These are phyloP conservation scores for Hylaeus volcanicus DNA, from an alignment of 1,140 invertebrate species.

Conservation along the genomic window DNA sequence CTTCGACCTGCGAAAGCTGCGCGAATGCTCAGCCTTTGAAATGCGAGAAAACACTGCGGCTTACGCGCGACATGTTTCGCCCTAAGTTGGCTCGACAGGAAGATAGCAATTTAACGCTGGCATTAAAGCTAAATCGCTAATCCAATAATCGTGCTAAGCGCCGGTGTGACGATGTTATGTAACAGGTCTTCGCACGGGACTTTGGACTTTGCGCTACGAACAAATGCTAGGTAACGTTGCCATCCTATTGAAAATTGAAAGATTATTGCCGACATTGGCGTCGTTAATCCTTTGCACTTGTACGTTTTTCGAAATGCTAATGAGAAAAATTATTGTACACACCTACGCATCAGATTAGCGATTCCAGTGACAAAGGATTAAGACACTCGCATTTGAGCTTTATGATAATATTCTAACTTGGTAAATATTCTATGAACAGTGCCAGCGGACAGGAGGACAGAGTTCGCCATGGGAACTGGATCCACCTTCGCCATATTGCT, in stretches of 20 bases:
- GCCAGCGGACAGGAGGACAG: slow-evolving; percentile 68
- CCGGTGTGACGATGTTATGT: slow-evolving; percentile 71
- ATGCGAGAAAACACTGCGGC: slow-evolving; percentile 27
- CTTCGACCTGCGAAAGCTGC: not conserved
- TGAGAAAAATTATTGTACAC: too few species aligned
- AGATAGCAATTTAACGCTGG: slow-evolving; percentile 52
- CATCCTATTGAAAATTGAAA: not conserved
- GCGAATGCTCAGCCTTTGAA: slow-evolving; percentile 6
- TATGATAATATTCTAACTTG: not conserved
- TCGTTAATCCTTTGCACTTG: not conserved
- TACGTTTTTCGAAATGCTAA: not conserved
- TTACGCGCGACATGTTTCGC: slow-evolving; percentile 40
- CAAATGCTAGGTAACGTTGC: slow-evolving; percentile 69
- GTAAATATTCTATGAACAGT: slow-evolving; percentile 19
- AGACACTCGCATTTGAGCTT: not conserved
- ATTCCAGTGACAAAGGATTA: not conserved
- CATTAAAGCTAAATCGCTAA: slow-evolving; percentile 58
- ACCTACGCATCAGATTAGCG: too few species aligned
- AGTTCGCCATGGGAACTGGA: slow-evolving; percentile 77
- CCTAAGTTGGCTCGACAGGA: slow-evolving; percentile 40
- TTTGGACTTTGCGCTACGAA: slow-evolving; percentile 72
- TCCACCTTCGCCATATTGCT: slow-evolving; percentile 70
- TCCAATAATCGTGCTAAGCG: slow-evolving; percentile 70
- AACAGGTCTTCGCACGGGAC: slow-evolving; percentile 75
- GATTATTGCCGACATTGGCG: not conserved